Base-by-base conservation (phyloP, 1,140 invertebrate genomes). In the Euura saliciscinereae region DNA sequence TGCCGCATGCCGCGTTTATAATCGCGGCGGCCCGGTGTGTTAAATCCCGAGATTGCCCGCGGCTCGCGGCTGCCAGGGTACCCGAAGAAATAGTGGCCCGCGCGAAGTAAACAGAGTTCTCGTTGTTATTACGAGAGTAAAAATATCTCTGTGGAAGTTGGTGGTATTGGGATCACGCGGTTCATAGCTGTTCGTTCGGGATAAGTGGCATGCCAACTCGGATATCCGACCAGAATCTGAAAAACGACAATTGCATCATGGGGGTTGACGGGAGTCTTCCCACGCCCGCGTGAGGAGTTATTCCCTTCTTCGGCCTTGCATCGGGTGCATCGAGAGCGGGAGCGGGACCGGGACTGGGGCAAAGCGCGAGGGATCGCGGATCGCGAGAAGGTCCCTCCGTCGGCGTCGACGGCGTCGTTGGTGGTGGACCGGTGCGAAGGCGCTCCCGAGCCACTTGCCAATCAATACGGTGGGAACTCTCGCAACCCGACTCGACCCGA, bases 391-490 rank as follows among this genome's bases (percentile, higher is more conserved):
- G 72, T 76, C 79, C 72, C 79, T 78, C 73, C 73, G 77, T 72
- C 73, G 66, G 70, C 74, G 78, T 74, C 69, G 28, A 28, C 13
- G 45, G 28, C 69, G 51, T 59, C 46, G 10, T 7, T 43, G 51
- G 51, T 59, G 51, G 51, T 59, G 51, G 51, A 59, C 51, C 51
- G 51, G 51, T 59, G 75, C 78, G 71, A 73, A 66, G 66, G 13
- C 66, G 13, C 66, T 67, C 66, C 43, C 74, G 68, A 69, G 74
- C 78, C 76, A 76, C 72, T 67, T 78, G 79, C 81, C 81, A 84
- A 84, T 80, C 84, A 83, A 84, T 83, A 85, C 83, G 81, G 78
- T 73, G 78, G 51, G 13, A 59, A 8, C 13, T 28, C 28, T 28
- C 51, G 10, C 51, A n/a, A 59, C 51, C 51, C 51, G 51, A 59